Percentiles rank a stretch among this genome's conserved stretches.
These are phyloP conservation scores for Netelia inedita DNA, from an alignment of 2,888 invertebrate genomes.

Conservation along the genomic window DNA sequence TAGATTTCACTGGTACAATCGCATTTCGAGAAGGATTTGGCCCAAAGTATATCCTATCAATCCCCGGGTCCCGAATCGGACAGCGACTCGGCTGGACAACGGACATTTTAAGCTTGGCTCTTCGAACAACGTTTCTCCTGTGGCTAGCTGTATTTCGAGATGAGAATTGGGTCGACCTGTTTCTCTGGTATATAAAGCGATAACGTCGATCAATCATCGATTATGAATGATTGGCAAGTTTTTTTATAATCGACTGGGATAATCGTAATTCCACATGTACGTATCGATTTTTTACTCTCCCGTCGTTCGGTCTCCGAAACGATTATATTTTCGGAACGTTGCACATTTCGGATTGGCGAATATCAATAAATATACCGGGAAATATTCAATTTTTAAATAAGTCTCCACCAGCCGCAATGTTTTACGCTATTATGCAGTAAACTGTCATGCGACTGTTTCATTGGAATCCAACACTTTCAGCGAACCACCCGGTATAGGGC, in stretches of 20 bases:
- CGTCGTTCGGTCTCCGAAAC: no score
- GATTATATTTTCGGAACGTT: no score
- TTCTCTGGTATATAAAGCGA: neutral
- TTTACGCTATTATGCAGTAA: no score
- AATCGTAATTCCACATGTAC: neutral
- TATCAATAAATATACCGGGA: no score
- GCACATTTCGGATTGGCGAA: no score
- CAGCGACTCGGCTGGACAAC: neutral
- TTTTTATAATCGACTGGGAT: neutral
- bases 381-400: no score
- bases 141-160: neutral
- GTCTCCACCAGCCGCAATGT: no score
- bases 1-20: conserved; percentile 11
- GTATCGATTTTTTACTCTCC: neutral
- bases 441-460: no score
- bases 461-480: no score
- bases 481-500: no score
- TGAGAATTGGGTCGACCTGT: neutral
- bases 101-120: neutral
- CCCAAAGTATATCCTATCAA: neutral
- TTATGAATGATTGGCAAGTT: neutral
- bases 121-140: neutral
- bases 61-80: neutral
- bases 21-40: conserved; percentile 14
- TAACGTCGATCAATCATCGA: neutral